These are phyloP conservation scores for Celastrina argiolus DNA, from an alignment of 2,888 invertebrate species.

Conservation along the genomic window DNA sequence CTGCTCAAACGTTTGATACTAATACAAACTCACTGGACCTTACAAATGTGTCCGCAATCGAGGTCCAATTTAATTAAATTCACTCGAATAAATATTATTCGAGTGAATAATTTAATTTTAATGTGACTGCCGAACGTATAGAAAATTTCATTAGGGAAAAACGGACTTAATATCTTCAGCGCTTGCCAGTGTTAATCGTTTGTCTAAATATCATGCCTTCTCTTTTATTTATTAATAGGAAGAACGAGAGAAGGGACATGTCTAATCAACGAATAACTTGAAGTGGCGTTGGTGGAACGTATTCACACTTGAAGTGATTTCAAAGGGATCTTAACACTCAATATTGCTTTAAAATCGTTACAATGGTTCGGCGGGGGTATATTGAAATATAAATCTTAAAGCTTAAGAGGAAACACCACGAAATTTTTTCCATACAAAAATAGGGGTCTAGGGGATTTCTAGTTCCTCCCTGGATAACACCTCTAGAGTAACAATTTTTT, in stretches of 20 bases:
- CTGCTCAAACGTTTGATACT: neutral
- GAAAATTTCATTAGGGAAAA: conserved; percentile 64
- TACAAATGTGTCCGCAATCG: conserved; percentile 7
- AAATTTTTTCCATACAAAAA: too few relatives aligned
- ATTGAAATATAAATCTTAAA: neutral
- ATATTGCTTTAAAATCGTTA: conserved; percentile 61
- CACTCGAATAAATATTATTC: conserved; percentile 11
- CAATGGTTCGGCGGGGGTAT: conserved; percentile 43
- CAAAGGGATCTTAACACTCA: conserved; percentile 62
- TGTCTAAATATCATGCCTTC: too few relatives aligned
- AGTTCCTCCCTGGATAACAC: too few relatives aligned
- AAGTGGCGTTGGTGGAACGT: too few relatives aligned
- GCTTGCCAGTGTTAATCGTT: too few relatives aligned
- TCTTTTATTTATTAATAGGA: too few relatives aligned
- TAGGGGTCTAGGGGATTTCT: too few relatives aligned
- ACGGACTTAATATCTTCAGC: conserved; percentile 60
- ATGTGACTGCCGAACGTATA: conserved; percentile 42
- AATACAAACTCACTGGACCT: neutral
- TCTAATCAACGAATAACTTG: too few relatives aligned
- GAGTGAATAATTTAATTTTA: conserved; percentile 14
- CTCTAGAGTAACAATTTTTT: too few relatives aligned
- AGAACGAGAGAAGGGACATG: too few relatives aligned
- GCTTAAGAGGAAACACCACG: too few relatives aligned
- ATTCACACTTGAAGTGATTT: conserved; percentile 64
- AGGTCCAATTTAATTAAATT: neutral